phyloP scores from a whole-genome alignment of 2,113 vertebrate species.

The Sorex fumeus region DNA sequence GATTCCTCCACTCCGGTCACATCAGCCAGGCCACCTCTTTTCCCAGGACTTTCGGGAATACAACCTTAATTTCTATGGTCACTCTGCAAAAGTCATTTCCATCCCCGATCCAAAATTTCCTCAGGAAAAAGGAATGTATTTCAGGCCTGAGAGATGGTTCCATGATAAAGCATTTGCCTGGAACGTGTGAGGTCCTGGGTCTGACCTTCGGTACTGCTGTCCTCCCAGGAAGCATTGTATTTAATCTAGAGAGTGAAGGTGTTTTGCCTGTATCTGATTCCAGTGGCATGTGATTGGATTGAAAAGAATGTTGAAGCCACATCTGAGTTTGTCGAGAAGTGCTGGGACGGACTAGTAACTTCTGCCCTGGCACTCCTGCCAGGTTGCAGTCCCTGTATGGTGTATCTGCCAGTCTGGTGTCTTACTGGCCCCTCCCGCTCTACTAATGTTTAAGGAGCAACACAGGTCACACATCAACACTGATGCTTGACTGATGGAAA shows the following conservation, averaged over 20 bases:
- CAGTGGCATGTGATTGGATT: neutral
- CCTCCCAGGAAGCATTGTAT: too few species aligned
- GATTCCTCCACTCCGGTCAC: accelerated
- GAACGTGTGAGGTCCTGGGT: too few species aligned
- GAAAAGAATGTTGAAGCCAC: conserved; percentile 18
- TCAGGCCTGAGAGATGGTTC: too few species aligned
- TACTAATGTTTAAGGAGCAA: neutral
- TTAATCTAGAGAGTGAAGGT: neutral
- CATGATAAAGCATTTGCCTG: too few species aligned
- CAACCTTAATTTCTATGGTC: neutral
- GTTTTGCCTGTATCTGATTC: neutral
- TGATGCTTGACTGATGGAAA: neutral
- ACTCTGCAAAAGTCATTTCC: neutral
- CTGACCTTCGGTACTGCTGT: too few species aligned
- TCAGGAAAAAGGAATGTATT: neutral
- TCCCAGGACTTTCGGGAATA: neutral
- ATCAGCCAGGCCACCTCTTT: neutral
- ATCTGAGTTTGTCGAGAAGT: neutral
- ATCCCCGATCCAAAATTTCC: neutral
- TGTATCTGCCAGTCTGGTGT: neutral
- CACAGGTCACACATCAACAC: conserved; percentile 1
- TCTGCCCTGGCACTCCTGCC: conserved; percentile 9
- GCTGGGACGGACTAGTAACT: conserved; percentile 51
- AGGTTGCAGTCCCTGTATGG: neutral
- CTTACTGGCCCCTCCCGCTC: neutral